A percentile compares a stretch with the other conserved stretches of the same genome.
These are phyloP conservation scores for Branchinecta lindahli DNA, from an alignment of 1,140 invertebrate genomes.

Conservation along the genomic window DNA sequence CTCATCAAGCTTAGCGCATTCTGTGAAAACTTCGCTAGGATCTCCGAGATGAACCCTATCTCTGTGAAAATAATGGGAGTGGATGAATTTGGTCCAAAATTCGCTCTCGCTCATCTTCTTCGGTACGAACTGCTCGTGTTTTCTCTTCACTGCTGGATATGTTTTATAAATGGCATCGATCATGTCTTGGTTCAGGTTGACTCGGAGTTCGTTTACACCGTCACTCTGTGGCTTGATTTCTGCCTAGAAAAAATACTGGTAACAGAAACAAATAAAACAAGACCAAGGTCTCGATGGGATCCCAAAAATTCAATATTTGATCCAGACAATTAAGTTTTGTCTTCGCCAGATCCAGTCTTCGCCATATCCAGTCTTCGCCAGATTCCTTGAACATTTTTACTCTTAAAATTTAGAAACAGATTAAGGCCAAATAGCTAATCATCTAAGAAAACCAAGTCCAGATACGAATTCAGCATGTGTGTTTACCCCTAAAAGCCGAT, in stretches of 20 bases:
- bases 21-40: slow-evolving; percentile 84
- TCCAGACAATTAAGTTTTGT: too few species aligned
- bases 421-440: too few species aligned
- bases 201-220: slow-evolving; percentile 89
- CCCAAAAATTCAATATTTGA: too few species aligned
- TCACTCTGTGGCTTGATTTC: slow-evolving; percentile 95
- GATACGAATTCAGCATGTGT: too few species aligned
- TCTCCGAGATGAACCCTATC: slow-evolving; percentile 67
- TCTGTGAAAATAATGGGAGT: slow-evolving; percentile 98
- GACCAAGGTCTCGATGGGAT: too few species aligned
- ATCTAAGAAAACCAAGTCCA: too few species aligned
- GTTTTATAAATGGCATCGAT: slow-evolving; percentile 98
- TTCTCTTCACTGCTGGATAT: slow-evolving; percentile 93
- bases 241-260: slow-evolving; percentile 36
- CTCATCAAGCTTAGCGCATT: slow-evolving; percentile 92
- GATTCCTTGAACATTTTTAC: too few species aligned
- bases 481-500: too few species aligned
- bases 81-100: slow-evolving; percentile 99
- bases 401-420: too few species aligned
- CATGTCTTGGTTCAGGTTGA: slow-evolving; percentile 91
- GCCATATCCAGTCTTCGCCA: too few species aligned
- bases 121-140: slow-evolving; percentile 92
- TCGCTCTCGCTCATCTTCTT: slow-evolving; percentile 85
- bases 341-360: too few species aligned
- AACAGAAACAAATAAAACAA: neutral